These are phyloP conservation scores for Lathronympha strigana DNA, from an alignment of 2,888 invertebrate genomes.

Conservation along the genomic window DNA sequence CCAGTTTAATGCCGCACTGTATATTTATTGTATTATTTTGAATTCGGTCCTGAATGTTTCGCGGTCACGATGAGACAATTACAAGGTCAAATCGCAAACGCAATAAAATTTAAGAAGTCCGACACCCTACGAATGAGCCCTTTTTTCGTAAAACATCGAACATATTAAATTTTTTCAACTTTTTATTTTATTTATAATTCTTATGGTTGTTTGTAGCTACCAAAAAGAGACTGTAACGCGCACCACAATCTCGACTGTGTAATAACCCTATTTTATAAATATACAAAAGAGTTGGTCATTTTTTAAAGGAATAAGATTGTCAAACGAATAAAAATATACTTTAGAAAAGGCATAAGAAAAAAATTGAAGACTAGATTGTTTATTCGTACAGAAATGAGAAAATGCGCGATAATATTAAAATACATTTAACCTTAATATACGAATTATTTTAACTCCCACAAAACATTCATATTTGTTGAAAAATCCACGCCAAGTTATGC, in stretches of 20 bases:
- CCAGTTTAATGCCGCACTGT: neutral
- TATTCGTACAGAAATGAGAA: slow-evolving; percentile 53
- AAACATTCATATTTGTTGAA: slow-evolving; percentile 53
- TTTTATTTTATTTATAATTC: slow-evolving; percentile 44
- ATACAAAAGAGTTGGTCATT: slow-evolving; percentile 74
- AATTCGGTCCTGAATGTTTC: slow-evolving; percentile 52
- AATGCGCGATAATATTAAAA: slow-evolving; percentile 50
- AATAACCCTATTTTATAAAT: slow-evolving; percentile 60
- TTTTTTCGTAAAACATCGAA: slow-evolving; percentile 54
- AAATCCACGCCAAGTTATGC: slow-evolving; percentile 5
- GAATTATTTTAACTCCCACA: slow-evolving; percentile 48
- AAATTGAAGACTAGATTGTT: slow-evolving; percentile 57
- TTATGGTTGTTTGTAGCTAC: slow-evolving; percentile 40
- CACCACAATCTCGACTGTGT: slow-evolving; percentile 52
- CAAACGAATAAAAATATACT: slow-evolving; percentile 51
- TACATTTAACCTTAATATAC: slow-evolving; percentile 49
- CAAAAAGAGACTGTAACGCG: slow-evolving; percentile 51
- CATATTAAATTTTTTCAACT: slow-evolving; percentile 61
- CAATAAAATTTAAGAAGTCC: slow-evolving; percentile 66
- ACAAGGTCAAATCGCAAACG: slow-evolving; percentile 45
- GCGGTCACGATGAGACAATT: slow-evolving; percentile 43
- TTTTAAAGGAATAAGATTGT: slow-evolving; percentile 59
- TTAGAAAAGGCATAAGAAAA: slow-evolving; percentile 33
- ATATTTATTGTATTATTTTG: slow-evolving; percentile 30
- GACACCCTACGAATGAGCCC: slow-evolving; percentile 72